Conservation (phyloP, 92 coral and sea anemone species). For the Zoanthus solanderi region DNA sequence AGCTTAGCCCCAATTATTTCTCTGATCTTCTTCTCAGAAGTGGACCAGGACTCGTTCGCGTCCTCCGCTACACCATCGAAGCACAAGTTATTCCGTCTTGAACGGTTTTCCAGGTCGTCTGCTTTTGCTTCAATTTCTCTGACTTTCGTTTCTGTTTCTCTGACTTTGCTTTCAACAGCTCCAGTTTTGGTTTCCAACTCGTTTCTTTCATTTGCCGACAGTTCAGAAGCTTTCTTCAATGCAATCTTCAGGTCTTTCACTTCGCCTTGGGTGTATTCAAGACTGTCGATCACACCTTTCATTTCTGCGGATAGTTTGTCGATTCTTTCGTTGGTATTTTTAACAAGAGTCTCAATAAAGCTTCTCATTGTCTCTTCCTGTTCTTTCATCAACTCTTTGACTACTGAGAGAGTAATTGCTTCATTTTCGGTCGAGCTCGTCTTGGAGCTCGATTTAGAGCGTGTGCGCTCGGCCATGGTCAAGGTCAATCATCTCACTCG, state of each 20-base stretch:
- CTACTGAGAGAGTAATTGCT: background rate
- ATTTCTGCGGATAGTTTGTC: slow-evolving; percentile 19
- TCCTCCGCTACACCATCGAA: slow-evolving; percentile 44
- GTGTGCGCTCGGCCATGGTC: too few relatives aligned
- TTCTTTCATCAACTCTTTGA: too few relatives aligned
- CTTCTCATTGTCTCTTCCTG: too few relatives aligned
- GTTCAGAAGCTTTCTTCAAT: slow-evolving; percentile 12
- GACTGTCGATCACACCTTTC: slow-evolving; percentile 1
- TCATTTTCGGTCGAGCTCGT: too few relatives aligned
- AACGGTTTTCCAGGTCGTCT: slow-evolving; percentile 13
- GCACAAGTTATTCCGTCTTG: background rate
- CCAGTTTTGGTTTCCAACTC: slow-evolving; percentile 20
- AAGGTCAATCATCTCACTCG: slow-evolving; percentile 57
- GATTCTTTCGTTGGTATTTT: slow-evolving; percentile 14
- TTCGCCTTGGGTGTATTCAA: slow-evolving; percentile 31
- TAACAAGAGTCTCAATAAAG: slow-evolving; percentile 12
- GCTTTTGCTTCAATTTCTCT: background rate
- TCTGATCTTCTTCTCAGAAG: slow-evolving; percentile 37
- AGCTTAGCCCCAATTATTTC: slow-evolving; percentile 34
- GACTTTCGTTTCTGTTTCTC: slow-evolving; percentile 14
- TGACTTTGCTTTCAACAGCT: slow-evolving; percentile 1
- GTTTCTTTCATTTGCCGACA: slow-evolving; percentile 6
- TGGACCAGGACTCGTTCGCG: slow-evolving; percentile 53
- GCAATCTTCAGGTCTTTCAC: slow-evolving; percentile 24
- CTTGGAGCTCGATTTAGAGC: too few relatives aligned